These are phyloP conservation scores for Drosophila persimilis DNA, from an alignment of 1,140 invertebrate species.

Conservation along the genomic window DNA sequence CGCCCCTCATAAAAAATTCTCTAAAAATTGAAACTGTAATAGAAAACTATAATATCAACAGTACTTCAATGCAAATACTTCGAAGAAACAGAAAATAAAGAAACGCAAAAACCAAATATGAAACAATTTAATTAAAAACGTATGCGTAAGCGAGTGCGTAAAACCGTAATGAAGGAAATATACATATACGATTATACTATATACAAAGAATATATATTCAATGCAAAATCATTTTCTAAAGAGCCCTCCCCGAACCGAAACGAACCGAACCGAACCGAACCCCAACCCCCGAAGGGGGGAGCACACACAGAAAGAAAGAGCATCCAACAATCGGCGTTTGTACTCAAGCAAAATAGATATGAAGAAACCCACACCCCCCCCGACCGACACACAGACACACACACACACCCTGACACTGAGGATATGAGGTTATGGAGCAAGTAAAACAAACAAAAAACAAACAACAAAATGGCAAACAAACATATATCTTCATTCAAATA, in stretches of 20 bases:
- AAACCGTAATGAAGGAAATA: slow-evolving; percentile 65
- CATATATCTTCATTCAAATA: slow-evolving; percentile 81
- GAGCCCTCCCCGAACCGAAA: slow-evolving; percentile 7
- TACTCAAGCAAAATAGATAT: slow-evolving; percentile 29
- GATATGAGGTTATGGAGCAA: slow-evolving; percentile 62
- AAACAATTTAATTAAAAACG: slow-evolving; percentile 50
- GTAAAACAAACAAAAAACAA: slow-evolving; percentile 51
- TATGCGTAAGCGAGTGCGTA: slow-evolving; percentile 42
- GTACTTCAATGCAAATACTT: slow-evolving; percentile 66
- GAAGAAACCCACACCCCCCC: slow-evolving; percentile 1
- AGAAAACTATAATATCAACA: slow-evolving; percentile 67
- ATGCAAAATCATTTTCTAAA: slow-evolving; percentile 65
- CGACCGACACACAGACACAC: slow-evolving; percentile 12
- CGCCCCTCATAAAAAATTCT: slow-evolving; percentile 26
- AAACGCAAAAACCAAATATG: slow-evolving; percentile 39
- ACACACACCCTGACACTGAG: slow-evolving; percentile 38
- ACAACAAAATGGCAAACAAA: slow-evolving; percentile 45
- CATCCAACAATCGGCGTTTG: slow-evolving; percentile 24
- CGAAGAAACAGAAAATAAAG: slow-evolving; percentile 25
- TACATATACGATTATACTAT: slow-evolving; percentile 71
- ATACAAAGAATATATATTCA: slow-evolving; percentile 67
- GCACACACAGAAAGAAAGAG: slow-evolving; percentile 26
- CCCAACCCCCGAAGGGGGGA: too few relatives aligned
- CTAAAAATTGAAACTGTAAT: slow-evolving; percentile 55
- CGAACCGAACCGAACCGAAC: too few relatives aligned